phyloP scores from a whole-genome alignment of 2,888 invertebrate genomes.

The Leptarthrus brevirostris region DNA sequence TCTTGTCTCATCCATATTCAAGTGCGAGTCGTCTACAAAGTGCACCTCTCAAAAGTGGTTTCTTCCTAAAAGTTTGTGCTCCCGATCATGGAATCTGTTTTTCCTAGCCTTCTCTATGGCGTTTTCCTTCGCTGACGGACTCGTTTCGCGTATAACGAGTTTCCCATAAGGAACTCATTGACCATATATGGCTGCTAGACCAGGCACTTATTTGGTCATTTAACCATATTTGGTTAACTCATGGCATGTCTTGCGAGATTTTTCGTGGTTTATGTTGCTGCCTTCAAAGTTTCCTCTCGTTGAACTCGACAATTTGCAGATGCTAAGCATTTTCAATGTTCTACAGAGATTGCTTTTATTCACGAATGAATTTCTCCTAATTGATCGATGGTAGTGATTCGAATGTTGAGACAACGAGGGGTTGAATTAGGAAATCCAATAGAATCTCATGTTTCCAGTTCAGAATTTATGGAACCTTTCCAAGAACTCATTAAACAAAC shows the following conservation, averaged over 20 bases:
- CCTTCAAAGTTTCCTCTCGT: neutral
- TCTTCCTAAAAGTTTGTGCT: constrained; percentile 35
- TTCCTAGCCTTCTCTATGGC: constrained; percentile 9
- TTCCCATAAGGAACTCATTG: constrained; percentile 47
- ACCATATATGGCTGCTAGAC: constrained; percentile 38
- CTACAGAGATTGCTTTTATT: constrained; percentile 24
- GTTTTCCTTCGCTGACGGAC: constrained; percentile 10
- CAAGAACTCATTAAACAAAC: constrained; percentile 16
- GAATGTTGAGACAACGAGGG: neutral
- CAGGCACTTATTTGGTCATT: constrained; percentile 52
- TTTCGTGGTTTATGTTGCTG: constrained; percentile 49
- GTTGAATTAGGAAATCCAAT: neutral
- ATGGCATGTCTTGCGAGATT: constrained; percentile 49
- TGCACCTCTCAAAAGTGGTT: constrained; percentile 2
- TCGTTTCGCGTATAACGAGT: constrained; percentile 26
- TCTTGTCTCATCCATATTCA: constrained; percentile 42
- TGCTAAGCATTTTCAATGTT: constrained; percentile 5
- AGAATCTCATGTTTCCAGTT: neutral
- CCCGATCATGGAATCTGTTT: constrained; percentile 41
- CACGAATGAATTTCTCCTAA: constrained; percentile 12
- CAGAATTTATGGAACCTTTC: neutral
- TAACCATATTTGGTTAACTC: constrained; percentile 49
- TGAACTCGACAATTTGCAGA: constrained; percentile 29
- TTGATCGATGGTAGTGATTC: constrained; percentile 9
- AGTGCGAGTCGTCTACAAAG: neutral